These are phyloP conservation scores for Nasua narica DNA, from an alignment of 2,797 vertebrate genomes.

Conservation along the genomic window DNA sequence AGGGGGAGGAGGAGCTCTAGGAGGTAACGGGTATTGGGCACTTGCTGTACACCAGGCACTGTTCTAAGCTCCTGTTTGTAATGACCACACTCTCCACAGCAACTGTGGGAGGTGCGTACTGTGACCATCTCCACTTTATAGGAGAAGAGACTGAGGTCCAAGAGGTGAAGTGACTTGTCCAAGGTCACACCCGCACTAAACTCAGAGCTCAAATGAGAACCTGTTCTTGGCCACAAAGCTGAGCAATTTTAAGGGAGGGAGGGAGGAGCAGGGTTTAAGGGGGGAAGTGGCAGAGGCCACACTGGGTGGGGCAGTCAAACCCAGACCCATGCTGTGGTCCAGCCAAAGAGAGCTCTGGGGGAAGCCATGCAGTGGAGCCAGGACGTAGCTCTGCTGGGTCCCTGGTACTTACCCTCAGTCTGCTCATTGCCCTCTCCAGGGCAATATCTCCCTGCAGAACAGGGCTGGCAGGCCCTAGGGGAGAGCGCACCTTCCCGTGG, in stretches of 20 bases:
- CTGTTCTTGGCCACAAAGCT: neutral
- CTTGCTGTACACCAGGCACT: neutral
- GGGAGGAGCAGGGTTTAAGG: neutral
- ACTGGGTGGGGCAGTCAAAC: fast-evolving
- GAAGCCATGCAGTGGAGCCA: too few species aligned
- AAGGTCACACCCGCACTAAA: neutral
- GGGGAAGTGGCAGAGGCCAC: neutral
- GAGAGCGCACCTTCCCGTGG: conserved; percentile 83
- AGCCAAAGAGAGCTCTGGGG: neutral
- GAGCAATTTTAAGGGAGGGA: neutral
- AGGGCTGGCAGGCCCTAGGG: conserved; percentile 85
- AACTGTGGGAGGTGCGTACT: too few species aligned
- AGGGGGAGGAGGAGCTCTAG: too few species aligned
- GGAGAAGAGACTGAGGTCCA: neutral
- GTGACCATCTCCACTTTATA: neutral
- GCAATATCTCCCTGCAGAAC: conserved; percentile 90
- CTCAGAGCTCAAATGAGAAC: neutral
- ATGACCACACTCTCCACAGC: neutral
- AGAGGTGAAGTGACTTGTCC: neutral
- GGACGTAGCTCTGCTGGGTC: neutral
- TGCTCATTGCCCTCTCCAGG: conserved; percentile 85
- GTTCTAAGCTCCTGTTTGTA: neutral
- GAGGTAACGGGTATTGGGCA: neutral
- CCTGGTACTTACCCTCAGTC: conserved; percentile 86
- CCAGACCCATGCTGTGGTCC: neutral